Percentiles rank a stretch among this genome's conserved stretches.
These are phyloP conservation scores for Bungarus multicinctus DNA, from an alignment of 2,113 vertebrate species.

Conservation along the genomic window DNA sequence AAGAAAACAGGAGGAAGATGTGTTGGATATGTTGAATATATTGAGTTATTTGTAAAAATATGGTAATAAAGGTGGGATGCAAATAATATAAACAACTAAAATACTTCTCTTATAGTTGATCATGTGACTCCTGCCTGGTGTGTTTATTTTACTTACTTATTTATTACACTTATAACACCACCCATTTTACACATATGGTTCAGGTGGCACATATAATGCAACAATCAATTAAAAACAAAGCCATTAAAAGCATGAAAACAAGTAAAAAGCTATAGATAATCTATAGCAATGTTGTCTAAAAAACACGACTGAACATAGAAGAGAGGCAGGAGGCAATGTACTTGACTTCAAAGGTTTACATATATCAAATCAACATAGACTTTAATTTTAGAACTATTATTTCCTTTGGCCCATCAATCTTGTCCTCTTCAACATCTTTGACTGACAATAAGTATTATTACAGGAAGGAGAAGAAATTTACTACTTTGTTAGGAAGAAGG, in stretches of 20 bases:
- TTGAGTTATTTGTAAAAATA: too few species aligned
- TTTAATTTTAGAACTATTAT: slow-evolving; percentile 97
- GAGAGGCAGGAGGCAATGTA: slow-evolving; percentile 81
- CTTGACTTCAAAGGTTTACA: slow-evolving; percentile 91
- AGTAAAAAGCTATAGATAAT: neutral
- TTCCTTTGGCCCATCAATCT: slow-evolving; percentile 70
- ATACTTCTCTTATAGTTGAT: neutral
- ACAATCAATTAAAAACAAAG: neutral
- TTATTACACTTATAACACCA: neutral
- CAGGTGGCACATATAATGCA: neutral
- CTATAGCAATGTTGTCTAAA: neutral
- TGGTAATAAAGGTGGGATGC: too few species aligned
- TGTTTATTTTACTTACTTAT: neutral
- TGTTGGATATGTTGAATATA: too few species aligned
- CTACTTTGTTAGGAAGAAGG: neutral
- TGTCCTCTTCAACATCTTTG: neutral
- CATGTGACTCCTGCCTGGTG: neutral
- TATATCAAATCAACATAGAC: slow-evolving; percentile 96
- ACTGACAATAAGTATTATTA: neutral
- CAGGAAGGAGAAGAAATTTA: neutral
- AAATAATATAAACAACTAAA: too few species aligned
- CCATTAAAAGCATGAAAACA: neutral
- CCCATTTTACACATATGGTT: neutral
- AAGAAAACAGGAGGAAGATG: too few species aligned
- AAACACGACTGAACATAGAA: neutral